These are phyloP conservation scores for Sipha maydis DNA, from an alignment of 2,888 invertebrate genomes.

Conservation along the genomic window DNA sequence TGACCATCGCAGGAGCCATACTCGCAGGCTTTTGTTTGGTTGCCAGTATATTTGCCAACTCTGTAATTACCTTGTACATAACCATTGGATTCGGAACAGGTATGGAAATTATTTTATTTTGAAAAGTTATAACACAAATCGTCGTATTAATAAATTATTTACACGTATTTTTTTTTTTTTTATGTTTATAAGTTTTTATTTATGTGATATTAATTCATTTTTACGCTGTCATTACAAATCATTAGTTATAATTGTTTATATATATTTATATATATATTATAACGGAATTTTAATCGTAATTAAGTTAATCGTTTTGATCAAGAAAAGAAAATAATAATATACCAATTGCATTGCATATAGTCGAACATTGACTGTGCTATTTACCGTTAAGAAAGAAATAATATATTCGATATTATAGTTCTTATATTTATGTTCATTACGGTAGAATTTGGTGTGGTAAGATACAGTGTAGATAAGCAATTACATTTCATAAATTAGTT, in stretches of 20 bases:
- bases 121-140: neutral
- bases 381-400: neutral
- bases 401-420: neutral
- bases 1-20: slow-evolving; percentile 89
- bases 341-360: neutral
- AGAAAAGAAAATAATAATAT: neutral
- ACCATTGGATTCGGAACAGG: slow-evolving; percentile 94
- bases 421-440: neutral
- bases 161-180: too few relatives aligned
- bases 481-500: neutral
- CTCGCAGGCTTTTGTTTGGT: slow-evolving; percentile 82
- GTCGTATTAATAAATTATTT: neutral
- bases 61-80: slow-evolving; percentile 84
- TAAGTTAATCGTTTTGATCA: neutral
- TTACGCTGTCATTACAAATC: neutral
- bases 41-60: slow-evolving; percentile 83
- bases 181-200: too few relatives aligned
- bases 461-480: neutral
- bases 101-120: slow-evolving; percentile 65
- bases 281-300: neutral
- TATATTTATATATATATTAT: too few relatives aligned
- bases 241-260: too few relatives aligned
- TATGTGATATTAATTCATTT: too few relatives aligned
- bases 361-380: neutral
- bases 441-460: neutral